Base-by-base conservation (phyloP, 2,113 vertebrate genomes). In the Parus major region DNA sequence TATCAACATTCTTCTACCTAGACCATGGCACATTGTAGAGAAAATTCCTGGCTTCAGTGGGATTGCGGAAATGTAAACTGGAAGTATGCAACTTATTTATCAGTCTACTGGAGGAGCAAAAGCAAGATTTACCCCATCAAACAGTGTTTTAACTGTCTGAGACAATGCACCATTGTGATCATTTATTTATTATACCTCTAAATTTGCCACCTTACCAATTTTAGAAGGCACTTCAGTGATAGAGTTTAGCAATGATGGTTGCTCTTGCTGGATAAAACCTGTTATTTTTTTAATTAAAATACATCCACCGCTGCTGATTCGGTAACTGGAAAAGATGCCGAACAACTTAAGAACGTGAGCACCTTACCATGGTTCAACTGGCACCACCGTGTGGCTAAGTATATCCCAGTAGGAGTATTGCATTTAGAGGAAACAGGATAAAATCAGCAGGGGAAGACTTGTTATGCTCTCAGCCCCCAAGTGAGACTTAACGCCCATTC, bases 131-230 rank as follows among this genome's bases (percentile, higher is more conserved):
- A 44, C 8, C 11, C 29, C 39, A 35, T 27, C 47, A 77, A 16
- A 57, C 9, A 15, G 17, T 36, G 35, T 55, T 77, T 27, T 77
- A 77, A 59, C n/a, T 86, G 47, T 15, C 25, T 75, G 25, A 86
- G 56, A 81, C 7, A 36, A 68, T 79, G n/a, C 5, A 66, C 19
- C 0, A 0, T 24, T 42, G 28, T 1, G 3, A 33, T 55, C 0
- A 3, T 63, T 86, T 70, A 33, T 68, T 56, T 23, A 82, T 71
- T 77, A 20, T 24, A 56, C 3, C 20, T 75, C 24, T 72, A 60
- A 52, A 63, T 77, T 72, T 89, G 35, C 35, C 1, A 6, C 29
- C 11, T 76, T 42, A 22, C 12, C 24, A 44, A 35, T 12, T 33
- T 81, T 15, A 79, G 12, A 27, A 36, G 36, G 52, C 36, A 64